These are phyloP conservation scores for Buathra laborator DNA, from an alignment of 2,888 invertebrate genomes.

Conservation along the genomic window DNA sequence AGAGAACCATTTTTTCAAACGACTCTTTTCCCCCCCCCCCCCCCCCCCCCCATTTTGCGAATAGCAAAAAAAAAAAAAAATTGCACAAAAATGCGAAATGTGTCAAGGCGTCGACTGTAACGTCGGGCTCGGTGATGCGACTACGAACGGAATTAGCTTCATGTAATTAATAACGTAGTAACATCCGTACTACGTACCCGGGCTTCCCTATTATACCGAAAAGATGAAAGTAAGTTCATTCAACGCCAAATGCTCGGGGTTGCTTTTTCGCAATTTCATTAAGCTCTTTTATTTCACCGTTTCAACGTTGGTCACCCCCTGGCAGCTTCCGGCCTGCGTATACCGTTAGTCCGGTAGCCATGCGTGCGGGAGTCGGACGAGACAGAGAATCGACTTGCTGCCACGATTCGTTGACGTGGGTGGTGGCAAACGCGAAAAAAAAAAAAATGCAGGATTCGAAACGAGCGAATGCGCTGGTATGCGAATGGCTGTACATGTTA, in stretches of 20 bases:
- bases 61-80: neutral
- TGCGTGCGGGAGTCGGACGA: constrained; percentile 15
- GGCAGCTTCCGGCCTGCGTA: constrained; percentile 18
- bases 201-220: neutral
- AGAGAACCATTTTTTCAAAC: no score
- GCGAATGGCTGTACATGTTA: constrained; percentile 14
- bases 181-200: constrained; percentile 38
- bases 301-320: constrained; percentile 16
- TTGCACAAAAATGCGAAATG: neutral
- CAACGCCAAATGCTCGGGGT: constrained; percentile 45
- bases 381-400: constrained; percentile 35
- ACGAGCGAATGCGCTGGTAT: constrained; percentile 1
- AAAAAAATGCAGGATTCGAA: neutral
- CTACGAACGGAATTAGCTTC: constrained; percentile 55
- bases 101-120: constrained; percentile 20
- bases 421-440: constrained; percentile 7
- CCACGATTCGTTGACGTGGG: constrained; percentile 31
- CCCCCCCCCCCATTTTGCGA: no score
- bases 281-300: constrained; percentile 61
- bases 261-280: constrained; percentile 63
- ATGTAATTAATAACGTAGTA: constrained; percentile 52
- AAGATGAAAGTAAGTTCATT: constrained; percentile 67
- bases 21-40: no score
- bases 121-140: constrained; percentile 28
- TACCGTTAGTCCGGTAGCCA: constrained; percentile 19